Evolutionary conservation across 2,797 vertebrate genomes (phyloP).

Genomic region (Bucorvus abyssinicus): DNA sequence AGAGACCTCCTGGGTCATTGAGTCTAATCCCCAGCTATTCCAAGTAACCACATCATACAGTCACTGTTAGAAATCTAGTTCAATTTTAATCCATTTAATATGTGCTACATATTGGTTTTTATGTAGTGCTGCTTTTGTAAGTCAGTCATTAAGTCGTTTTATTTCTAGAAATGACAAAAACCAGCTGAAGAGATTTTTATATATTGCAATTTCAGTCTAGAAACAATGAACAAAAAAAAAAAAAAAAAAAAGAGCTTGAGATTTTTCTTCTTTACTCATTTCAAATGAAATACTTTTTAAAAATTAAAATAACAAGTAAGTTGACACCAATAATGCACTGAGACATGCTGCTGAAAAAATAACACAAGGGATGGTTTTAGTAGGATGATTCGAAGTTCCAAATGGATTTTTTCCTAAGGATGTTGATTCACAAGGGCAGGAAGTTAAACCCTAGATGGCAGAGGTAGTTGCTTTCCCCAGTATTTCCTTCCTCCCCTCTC

Average conservation of each 20-base stretch:
- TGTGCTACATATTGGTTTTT: slow-evolving; percentile 24
- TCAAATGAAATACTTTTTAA: not conserved
- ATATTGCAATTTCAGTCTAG: not conserved
- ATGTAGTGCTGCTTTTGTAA: slow-evolving; percentile 42
- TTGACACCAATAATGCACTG: not conserved
- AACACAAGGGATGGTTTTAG: not conserved
- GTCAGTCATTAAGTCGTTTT: slow-evolving; percentile 47
- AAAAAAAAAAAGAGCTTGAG: not conserved
- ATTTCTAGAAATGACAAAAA: slow-evolving; percentile 55
- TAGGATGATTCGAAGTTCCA: not conserved
- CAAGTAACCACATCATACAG: slow-evolving; percentile 50
- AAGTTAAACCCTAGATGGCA: not conserved
- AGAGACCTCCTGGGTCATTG: slow-evolving; percentile 56
- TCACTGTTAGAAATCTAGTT: slow-evolving; percentile 34
- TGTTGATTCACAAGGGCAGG: not conserved
- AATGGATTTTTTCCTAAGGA: not conserved
- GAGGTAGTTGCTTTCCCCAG: not conserved
- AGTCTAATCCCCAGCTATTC: slow-evolving; percentile 43
- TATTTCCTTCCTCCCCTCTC: not conserved
- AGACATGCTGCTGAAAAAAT: not conserved
- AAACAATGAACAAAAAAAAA: slow-evolving; percentile 25
- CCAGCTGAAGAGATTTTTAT: slow-evolving; percentile 23
- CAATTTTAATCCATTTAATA: slow-evolving; percentile 56
- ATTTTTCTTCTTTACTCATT: slow-evolving; percentile 20
- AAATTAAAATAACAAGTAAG: slow-evolving; percentile 31